Evolutionary conservation across 2,888 invertebrate genomes (phyloP).

Genomic region (Aporophyla nigra): DNA sequence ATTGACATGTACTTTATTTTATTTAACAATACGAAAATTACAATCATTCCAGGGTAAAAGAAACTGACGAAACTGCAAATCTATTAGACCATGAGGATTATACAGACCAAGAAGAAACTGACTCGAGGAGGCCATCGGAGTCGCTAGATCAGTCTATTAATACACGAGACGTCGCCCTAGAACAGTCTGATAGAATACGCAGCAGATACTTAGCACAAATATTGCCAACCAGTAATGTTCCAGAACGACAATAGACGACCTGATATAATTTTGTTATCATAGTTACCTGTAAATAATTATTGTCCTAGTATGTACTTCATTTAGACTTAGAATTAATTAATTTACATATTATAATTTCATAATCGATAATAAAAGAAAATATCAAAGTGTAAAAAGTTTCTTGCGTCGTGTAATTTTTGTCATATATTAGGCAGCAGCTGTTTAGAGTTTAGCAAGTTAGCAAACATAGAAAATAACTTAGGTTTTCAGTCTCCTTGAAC

Average conservation of each 20-base stretch:
- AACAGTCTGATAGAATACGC: slow-evolving; percentile 87
- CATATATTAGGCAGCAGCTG: not conserved
- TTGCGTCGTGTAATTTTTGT: slow-evolving; percentile 6
- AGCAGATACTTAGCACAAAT: slow-evolving; percentile 88
- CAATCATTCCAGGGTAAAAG: slow-evolving; percentile 63
- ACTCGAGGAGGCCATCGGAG: slow-evolving; percentile 71
- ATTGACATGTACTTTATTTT: not conserved
- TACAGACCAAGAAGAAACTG: slow-evolving; percentile 83
- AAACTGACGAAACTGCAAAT: slow-evolving; percentile 82
- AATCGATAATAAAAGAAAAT: slow-evolving; percentile 48
- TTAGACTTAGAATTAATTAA: slow-evolving; percentile 29
- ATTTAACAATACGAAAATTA: slow-evolving; percentile 51
- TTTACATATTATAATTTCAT: slow-evolving; percentile 34
- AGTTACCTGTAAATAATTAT: slow-evolving; percentile 49
- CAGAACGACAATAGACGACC: slow-evolving; percentile 78
- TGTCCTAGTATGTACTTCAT: slow-evolving; percentile 26
- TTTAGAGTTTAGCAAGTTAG: not conserved
- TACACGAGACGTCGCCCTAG: slow-evolving; percentile 76
- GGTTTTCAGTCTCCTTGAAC: not conserved
- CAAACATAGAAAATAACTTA: not conserved
- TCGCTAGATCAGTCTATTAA: slow-evolving; percentile 66
- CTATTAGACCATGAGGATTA: slow-evolving; percentile 82
- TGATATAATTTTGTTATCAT: slow-evolving; percentile 51
- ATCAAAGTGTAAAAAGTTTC: slow-evolving; percentile 53
- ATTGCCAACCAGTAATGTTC: slow-evolving; percentile 82